Conservation (phyloP, 2,113 vertebrate genomes). For the Myiozetetes cayanensis region DNA sequence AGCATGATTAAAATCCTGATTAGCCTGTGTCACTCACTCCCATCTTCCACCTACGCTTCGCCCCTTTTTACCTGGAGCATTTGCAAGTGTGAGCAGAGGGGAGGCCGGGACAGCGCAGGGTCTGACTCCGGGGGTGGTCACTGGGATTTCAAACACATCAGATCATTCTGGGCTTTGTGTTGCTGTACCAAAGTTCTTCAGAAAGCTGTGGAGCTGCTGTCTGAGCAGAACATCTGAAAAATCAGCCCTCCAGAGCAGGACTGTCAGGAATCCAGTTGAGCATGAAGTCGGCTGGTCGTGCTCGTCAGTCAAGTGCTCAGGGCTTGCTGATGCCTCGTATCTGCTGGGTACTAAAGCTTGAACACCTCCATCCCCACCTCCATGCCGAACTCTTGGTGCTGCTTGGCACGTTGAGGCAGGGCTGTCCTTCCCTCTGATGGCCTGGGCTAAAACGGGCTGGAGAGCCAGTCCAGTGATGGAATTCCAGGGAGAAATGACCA, state of each 20-base stretch:
- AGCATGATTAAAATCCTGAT: slow-evolving; percentile 53
- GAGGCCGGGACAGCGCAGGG: neutral
- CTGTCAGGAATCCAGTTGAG: neutral
- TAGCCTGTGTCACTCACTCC: slow-evolving; percentile 45
- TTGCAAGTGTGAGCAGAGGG: neutral
- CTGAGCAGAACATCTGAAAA: neutral
- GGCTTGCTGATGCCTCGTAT: accelerated
- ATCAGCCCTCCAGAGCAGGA: neutral
- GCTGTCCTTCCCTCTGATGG: neutral
- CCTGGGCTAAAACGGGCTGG: neutral
- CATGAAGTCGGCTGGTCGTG: neutral
- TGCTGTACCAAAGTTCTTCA: neutral
- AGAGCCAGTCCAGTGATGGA: neutral
- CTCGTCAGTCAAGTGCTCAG: neutral
- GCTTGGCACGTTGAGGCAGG: neutral
- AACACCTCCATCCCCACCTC: neutral
- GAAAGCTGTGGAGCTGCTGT: neutral
- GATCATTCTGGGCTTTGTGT: neutral
- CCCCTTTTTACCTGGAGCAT: neutral
- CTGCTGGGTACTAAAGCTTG: neutral
- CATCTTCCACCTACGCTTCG: neutral
- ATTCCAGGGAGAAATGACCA: accelerated
- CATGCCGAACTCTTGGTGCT: accelerated
- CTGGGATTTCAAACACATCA: too few relatives aligned
- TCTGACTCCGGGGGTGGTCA: neutral